Conservation (phyloP, 2,888 invertebrate genomes). For the Adineta ricciae region DNA sequence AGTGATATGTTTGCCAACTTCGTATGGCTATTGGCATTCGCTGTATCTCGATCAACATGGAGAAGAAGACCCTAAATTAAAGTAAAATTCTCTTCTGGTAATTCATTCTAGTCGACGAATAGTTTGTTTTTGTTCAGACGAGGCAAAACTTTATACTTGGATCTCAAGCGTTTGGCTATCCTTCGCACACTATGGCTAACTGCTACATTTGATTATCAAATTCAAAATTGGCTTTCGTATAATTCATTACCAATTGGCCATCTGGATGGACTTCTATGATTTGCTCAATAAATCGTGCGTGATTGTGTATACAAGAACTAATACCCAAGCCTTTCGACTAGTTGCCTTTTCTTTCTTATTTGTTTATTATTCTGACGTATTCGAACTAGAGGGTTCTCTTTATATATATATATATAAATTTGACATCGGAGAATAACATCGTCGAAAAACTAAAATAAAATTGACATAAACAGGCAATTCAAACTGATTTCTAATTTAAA, state of each 20-base stretch:
- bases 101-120: background rate
- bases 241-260: background rate
- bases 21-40: background rate
- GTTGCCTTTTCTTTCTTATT: background rate
- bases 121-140: background rate
- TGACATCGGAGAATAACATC: background rate
- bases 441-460: background rate
- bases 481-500: no score
- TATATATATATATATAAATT: background rate
- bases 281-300: background rate
- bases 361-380: background rate
- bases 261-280: background rate
- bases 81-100: background rate
- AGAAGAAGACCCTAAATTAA: background rate
- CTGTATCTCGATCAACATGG: background rate
- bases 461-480: background rate
- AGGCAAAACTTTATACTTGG: conserved; percentile 15
- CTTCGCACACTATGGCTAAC: conserved; percentile 16
- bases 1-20: background rate
- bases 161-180: background rate
- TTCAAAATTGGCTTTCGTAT: background rate
- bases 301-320: background rate
- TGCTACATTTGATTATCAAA: conserved; percentile 21
- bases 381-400: no score
- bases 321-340: background rate